Evolutionary conservation across 2,888 invertebrate genomes (phyloP).

Genomic region (Eulithis testata): DNA sequence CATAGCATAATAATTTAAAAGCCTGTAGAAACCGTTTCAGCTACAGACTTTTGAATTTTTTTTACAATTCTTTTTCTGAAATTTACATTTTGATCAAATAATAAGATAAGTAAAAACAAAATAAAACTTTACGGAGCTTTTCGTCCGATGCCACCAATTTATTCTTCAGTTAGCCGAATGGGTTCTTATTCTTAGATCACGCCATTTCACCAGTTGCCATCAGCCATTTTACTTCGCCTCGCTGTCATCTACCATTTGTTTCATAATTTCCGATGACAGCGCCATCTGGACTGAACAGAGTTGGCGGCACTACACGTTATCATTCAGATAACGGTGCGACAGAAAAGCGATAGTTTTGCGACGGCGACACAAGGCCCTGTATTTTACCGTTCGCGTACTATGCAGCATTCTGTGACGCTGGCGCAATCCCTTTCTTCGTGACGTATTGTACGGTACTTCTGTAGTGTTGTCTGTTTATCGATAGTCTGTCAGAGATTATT

Average conservation of each 20-base stretch:
- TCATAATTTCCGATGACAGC: too few relatives aligned
- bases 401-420: conserved; percentile 60
- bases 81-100: too few relatives aligned
- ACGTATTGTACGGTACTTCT: conserved; percentile 79
- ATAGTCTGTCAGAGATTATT: conserved; percentile 5
- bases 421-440: conserved; percentile 81
- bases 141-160: background rate
- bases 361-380: conserved; percentile 39
- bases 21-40: too few relatives aligned
- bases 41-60: too few relatives aligned
- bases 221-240: too few relatives aligned
- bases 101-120: too few relatives aligned
- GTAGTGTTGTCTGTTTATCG: conserved; percentile 56
- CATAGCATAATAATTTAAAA: too few relatives aligned
- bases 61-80: too few relatives aligned
- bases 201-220: too few relatives aligned
- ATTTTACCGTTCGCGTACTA: conserved; percentile 52
- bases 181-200: too few relatives aligned
- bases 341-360: conserved; percentile 79
- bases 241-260: too few relatives aligned
- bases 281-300: background rate
- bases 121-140: background rate
- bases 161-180: background rate
- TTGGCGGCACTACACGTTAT: conserved; percentile 11
- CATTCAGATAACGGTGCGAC: conserved; percentile 33